Evolutionary conservation across 2,797 vertebrate genomes (phyloP), one percentile per base, ranked within the genome.

Genomic region (Argyrosomus regius): DNA sequence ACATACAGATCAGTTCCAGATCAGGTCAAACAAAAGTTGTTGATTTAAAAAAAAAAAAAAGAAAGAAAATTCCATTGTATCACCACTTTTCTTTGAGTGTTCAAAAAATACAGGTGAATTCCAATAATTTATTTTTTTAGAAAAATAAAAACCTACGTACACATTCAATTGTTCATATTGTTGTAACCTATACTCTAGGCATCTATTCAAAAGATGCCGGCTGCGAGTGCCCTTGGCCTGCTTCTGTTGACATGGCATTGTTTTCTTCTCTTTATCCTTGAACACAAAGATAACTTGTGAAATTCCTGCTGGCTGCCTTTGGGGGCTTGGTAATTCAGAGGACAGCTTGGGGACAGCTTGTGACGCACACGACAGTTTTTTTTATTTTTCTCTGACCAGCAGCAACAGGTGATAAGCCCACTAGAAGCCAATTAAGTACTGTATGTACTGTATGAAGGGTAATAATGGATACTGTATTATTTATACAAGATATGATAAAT

Each of bases 221-320:
- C 62, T 67, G 72, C 1, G 10, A 63, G 48, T 87, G 71, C 57
- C 68, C 80, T 86, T 84, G 50, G 53, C 20, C 54, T 52, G 59
- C 48, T 77, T 70, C 78, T 80, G 76, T 85, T 90, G 85, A 88
- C 72, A 83, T 50, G 66, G 46, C 72, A 89, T 90, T 87, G 87
- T 83, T 87, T 88, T 82, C 80, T 88, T 89, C 71, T 67, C 39
- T 91, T 75, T 89, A 85, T 88, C 88, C 86, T 89, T 91, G 85
- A 85, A 85, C 75, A 90, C 84, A 92, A 92, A 92, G 92, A 92
- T 92, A 93, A 92, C 89, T 89, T 91, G 92, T 90, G 84, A 92
- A 91, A 92, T 92, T 91, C 91, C 86, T 86, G 82, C 72, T 89
- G 85, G 84, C 81, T 86, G 83, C 81, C 87, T 89, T 84, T 89